Percentiles rank a stretch among this genome's conserved stretches.
Conservation (phyloP, 2,797 vertebrate species). For the Lepidocolaptes lacrymiger region DNA sequence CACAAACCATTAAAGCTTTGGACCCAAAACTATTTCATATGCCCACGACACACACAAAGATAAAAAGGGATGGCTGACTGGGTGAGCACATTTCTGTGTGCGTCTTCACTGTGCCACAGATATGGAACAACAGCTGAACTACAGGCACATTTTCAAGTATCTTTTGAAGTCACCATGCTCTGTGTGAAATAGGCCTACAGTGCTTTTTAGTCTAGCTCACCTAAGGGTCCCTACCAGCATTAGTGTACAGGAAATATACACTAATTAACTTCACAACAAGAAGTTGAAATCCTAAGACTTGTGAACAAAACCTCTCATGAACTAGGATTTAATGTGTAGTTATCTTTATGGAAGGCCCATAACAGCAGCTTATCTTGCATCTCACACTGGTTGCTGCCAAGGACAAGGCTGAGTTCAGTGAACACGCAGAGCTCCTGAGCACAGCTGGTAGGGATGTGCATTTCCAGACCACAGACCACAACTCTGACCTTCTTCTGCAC, state of each 20-base stretch:
- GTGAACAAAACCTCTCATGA: not conserved
- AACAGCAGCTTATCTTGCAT: not conserved
- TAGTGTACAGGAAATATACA: not conserved
- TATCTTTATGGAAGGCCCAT: not conserved
- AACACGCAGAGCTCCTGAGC: not conserved
- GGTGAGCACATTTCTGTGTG: not conserved
- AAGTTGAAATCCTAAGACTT: not conserved
- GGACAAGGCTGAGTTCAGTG: not conserved
- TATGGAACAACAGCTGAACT: not conserved
- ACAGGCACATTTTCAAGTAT: not conserved
- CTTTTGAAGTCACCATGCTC: not conserved
- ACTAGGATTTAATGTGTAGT: not conserved
- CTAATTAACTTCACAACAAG: not conserved
- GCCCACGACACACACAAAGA: not conserved
- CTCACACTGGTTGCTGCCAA: not conserved
- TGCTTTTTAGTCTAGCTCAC: not conserved
- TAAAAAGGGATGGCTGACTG: not conserved
- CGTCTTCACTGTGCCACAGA: not conserved
- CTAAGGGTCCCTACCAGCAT: not conserved
- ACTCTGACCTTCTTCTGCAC: not conserved
- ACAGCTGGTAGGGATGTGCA: fast-evolving
- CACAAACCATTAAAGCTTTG: not conserved
- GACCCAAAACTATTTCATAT: not conserved
- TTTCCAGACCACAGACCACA: not conserved
- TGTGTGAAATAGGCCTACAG: not conserved